Evolutionary conservation across 2,888 invertebrate species (phyloP), one percentile per base, ranked within the genome.

Genomic region (Heterodera filipjevi): DNA sequence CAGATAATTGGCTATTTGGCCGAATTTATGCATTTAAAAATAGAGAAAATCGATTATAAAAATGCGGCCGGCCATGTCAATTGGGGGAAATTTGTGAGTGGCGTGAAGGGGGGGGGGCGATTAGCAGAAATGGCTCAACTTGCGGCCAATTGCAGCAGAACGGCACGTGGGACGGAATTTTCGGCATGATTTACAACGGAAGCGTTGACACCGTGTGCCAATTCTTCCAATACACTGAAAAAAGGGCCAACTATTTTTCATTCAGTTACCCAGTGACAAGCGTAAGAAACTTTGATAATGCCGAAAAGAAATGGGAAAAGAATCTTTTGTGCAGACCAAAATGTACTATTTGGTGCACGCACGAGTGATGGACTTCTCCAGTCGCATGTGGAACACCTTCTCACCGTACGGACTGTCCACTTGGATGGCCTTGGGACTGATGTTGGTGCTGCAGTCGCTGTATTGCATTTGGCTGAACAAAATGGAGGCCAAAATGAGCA

Each of bases 331-430:
- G 32, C 46, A 77, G 77, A 27, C 71, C 33, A 35, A 53, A 19
- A 44, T 77, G 46, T 35, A 30, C 22, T 78, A 68, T 59, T 33
- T 78, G 33, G 79, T 78, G 35, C 75, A 77, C 33, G 30, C 66
- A 12, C 39, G 35, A 3, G 30, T 30, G 19, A 76, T 35, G 49
- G 66, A 77, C 64, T 70, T 78, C 27, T 66, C 79, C 53, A 66
- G 77, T 22, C 64, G 71, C 14, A 75, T 85, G 3, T 85, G 85
- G 85, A 85, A 84, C 75, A 85, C 85, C 1, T 84, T 85, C 81
- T 84, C 81, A 33, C 85, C 85, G 49, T 85, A 84, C 70, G 79
- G 81, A 12, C 70, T 68, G 14, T 72, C 77, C 59, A 82, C 82
- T n/a, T 85, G 85, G 85, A 30, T 80, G 10, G 75, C 80, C 19